Conservation (phyloP, 2,797 vertebrate species). For the Spinibarbus caldwelli region DNA sequence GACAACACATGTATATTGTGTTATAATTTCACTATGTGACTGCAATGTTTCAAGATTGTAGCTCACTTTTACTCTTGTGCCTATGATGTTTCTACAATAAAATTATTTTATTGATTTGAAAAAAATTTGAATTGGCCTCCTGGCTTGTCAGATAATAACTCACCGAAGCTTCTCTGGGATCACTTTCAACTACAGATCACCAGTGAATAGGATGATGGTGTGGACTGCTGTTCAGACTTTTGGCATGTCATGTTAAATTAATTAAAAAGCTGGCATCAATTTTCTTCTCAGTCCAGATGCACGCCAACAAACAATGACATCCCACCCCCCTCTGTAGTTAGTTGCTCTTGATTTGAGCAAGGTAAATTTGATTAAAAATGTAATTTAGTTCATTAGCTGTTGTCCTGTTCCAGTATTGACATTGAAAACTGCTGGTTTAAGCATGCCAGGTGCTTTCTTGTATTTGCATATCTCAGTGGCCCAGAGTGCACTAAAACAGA, state of each 20-base stretch:
- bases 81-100: neutral
- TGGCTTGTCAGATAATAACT: neutral
- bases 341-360: neutral
- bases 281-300: neutral
- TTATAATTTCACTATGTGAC: neutral
- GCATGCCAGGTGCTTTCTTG: constrained; percentile 29
- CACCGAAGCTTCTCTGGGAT: neutral
- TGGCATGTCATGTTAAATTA: neutral
- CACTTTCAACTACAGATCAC: neutral
- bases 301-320: neutral
- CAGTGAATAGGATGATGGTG: neutral
- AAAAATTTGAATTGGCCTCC: neutral
- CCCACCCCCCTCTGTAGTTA: neutral
- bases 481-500: neutral
- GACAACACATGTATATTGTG: neutral
- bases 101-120: neutral
- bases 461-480: constrained; percentile 41
- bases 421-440: constrained; percentile 21
- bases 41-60: neutral
- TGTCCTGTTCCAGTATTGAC: neutral
- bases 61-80: neutral
- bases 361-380: neutral
- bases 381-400: no score
- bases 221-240: neutral
- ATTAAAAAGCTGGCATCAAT: neutral